Evolutionary conservation across 2,888 invertebrate species (phyloP).

Genomic region (Caenorhabditis plicata): DNA sequence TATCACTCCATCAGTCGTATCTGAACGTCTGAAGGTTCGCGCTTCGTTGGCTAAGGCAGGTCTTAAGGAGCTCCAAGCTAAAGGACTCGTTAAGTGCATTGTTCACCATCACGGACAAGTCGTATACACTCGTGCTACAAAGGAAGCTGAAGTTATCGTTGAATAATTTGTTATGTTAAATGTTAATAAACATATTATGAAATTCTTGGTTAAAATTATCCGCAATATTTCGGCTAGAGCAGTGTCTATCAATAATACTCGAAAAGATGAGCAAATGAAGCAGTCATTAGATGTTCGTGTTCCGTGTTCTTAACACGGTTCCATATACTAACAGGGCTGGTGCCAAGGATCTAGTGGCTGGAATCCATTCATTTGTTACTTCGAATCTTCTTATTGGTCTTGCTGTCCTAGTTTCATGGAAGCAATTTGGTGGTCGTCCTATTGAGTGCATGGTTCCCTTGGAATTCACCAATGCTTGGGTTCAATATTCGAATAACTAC

Average conservation of each 20-base stretch:
- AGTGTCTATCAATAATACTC: too few species aligned
- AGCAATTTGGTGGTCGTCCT: slow-evolving; percentile 62
- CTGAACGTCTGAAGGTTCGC: slow-evolving; percentile 94
- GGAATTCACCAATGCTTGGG: slow-evolving; percentile 52
- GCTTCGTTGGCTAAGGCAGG: slow-evolving; percentile 94
- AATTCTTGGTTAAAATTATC: slow-evolving; percentile 3
- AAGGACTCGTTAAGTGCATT: slow-evolving; percentile 63
- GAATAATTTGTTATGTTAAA: slow-evolving; percentile 46
- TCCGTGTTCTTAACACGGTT: slow-evolving; percentile 61
- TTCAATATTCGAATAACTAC: slow-evolving; percentile 59
- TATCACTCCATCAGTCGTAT: slow-evolving; percentile 97
- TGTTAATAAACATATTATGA: slow-evolving; percentile 40
- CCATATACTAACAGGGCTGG: slow-evolving; percentile 58
- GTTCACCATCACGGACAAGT: slow-evolving; percentile 61
- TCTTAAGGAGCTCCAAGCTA: slow-evolving; percentile 78
- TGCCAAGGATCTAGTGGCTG: slow-evolving; percentile 59
- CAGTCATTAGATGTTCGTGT: slow-evolving; percentile 58
- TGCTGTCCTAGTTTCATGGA: slow-evolving; percentile 61
- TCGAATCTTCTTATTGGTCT: slow-evolving; percentile 60
- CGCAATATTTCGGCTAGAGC: slow-evolving; percentile 9
- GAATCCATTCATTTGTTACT: slow-evolving; percentile 59
- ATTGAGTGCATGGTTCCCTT: slow-evolving; percentile 60
- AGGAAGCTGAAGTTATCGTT: slow-evolving; percentile 60
- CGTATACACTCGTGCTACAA: slow-evolving; percentile 65
- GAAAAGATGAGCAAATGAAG: too few species aligned